Conservation (phyloP, 2,888 invertebrate genomes). For the Dastarcus helophoroides region DNA sequence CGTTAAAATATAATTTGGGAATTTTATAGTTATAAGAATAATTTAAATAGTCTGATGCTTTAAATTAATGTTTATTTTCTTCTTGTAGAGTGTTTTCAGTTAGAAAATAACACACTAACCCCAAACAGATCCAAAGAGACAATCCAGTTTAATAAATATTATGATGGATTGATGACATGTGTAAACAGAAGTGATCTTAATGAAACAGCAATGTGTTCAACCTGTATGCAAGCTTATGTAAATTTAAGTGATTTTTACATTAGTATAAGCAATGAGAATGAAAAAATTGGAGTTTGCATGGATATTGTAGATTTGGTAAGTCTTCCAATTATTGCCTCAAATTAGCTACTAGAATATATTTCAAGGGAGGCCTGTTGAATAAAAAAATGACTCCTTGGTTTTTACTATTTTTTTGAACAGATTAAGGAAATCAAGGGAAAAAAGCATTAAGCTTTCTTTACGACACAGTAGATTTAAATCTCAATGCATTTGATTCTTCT, state of each 20-base stretch:
- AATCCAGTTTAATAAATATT: conserved; percentile 38
- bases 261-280: conserved; percentile 44
- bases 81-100: conserved; percentile 46
- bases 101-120: conserved; percentile 35
- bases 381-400: too few relatives aligned
- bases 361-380: too few relatives aligned
- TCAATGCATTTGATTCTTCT: too few relatives aligned
- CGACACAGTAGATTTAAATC: too few relatives aligned
- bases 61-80: conserved; percentile 2
- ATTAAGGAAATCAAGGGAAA: too few relatives aligned
- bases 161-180: conserved; percentile 39
- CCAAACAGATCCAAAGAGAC: conserved; percentile 40
- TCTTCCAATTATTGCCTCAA: conserved; percentile 14
- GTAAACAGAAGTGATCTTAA: conserved; percentile 30
- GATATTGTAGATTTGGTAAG: conserved; percentile 56
- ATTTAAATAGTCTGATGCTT: too few relatives aligned
- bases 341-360: conserved; percentile 5
- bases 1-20: too few relatives aligned
- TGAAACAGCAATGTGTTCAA: conserved; percentile 38
- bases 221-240: conserved; percentile 44
- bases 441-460: too few relatives aligned
- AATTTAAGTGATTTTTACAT: conserved; percentile 46
- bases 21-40: too few relatives aligned
- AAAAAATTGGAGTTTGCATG: conserved; percentile 51
- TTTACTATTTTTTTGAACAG: too few relatives aligned